Base-by-base conservation (phyloP, 2,888 invertebrate species). In the Trachelus stipa region DNA sequence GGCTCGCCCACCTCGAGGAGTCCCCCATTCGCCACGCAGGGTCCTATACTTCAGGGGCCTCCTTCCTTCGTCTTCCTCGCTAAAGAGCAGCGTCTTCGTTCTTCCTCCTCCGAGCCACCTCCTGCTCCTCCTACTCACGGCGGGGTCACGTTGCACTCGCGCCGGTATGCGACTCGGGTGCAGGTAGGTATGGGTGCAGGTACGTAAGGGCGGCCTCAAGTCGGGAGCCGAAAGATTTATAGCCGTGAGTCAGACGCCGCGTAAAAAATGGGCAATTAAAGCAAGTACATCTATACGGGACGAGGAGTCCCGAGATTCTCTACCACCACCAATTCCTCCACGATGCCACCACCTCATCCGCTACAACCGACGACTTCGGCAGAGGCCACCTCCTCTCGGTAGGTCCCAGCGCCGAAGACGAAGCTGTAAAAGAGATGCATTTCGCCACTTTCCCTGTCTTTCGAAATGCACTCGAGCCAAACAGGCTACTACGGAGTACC, bases 181-280 rank as follows among this genome's bases (percentile, higher is more conserved):
- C 69, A 15, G 69, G 69, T 12, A 69, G 23, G 69, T 69, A 69
- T 37, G 11, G 71, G 31, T 6, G 71, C 71, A 71, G 71, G 33
- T 71, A 30, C 31, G 31, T 69, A 69, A 71, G 71, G n/a, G 33
- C 40, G 75, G 34, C 30, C 33, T 33, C 11, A 68, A 75, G 40
- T 68, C 56, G 79, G 75, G 81, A 81, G 80, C 80, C 81, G 80
- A 83, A 83, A 85, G 85, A 84, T 81, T 84, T 85, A 86, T 87
- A 81, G 84, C 76, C 77, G 74, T 74, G 80, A 80, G 79, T 80
- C 79, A 78, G 81, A 69, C 74, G 34, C 73, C 68, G 73, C 71
- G 77, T 85, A 82, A 86, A 86, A 85, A 86, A 86, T 81, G 79
- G 78, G 81, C 85, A 86, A 84, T 85, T 86, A 87, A 85, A 83